Evolutionary conservation across 2,797 vertebrate species (phyloP), one percentile per base, ranked within the genome.

Genomic region (Rhadinocentrus ornatus): DNA sequence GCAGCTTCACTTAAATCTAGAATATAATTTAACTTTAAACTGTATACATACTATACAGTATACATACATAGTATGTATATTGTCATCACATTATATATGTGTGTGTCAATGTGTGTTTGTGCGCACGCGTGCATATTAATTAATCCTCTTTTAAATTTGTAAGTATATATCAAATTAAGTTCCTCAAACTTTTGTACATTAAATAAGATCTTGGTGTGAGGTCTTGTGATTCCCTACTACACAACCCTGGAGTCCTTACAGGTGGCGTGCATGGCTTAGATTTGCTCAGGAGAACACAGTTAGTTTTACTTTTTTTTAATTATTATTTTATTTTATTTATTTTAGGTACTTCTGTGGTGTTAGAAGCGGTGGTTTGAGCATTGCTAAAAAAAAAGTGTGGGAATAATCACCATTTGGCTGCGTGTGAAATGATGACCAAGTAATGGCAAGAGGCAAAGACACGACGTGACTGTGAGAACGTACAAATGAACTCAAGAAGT

Each of bases 401-500:
- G 48, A n/a, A 62, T 66, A 72, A 66, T 62, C 69, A 50, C 67
- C 73, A 56, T 72, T 71, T 63, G 44, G 59, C 62, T 67, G 48
- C 67, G 67, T 80, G 78, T 74, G 78, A 86, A 80, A 86, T 20
- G 55, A 78, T 85, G 81, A 82, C 71, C 31, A 85, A 75, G 76
- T 75, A 61, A 73, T 52, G 75, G 79, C 74, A 81, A 52, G 73
- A 82, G 73, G 61, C 75, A 75, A 55, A 66, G 75, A 86, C 83
- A 86, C 71, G 2, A 62, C n/a, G 66, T 84, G 83, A 80, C 75
- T 73, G 81, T 61, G 73, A 78, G 66, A 18, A 44, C 39, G 69
- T 76, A 62, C 66, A 61, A 31, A 78, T 77, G 75, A 79, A 77
- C 48, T 72, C 27, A 61, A 73, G 62, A 80, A 70, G 69, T 46